These are phyloP conservation scores for Acrocephalus arundinaceus DNA, from an alignment of 2,113 vertebrate species.

Conservation along the genomic window DNA sequence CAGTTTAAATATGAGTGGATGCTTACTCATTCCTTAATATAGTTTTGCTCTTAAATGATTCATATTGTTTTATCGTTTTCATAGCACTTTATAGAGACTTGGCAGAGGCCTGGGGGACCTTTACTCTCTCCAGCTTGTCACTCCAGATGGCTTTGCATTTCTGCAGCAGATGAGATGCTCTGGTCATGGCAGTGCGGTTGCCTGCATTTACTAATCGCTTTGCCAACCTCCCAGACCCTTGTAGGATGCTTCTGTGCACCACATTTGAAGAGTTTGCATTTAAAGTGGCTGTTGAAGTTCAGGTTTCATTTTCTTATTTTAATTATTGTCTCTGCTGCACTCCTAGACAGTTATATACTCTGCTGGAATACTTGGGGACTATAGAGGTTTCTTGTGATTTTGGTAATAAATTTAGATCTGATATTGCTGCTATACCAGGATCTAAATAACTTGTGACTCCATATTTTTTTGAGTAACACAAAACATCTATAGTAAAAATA, in stretches of 20 bases:
- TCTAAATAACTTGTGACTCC: neutral
- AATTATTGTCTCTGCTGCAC: neutral
- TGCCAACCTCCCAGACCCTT: neutral
- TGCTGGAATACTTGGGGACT: neutral
- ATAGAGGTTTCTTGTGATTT: neutral
- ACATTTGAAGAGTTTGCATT: conserved; percentile 15
- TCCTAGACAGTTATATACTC: neutral
- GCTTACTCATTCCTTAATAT: conserved; percentile 26
- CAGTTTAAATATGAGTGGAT: neutral
- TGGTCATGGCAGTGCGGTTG: conserved; percentile 18
- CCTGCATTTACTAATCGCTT: neutral
- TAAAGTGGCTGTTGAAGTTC: conserved; percentile 38
- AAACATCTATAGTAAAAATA: neutral
- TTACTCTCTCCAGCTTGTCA: conserved; percentile 36
- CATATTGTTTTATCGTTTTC: neutral
- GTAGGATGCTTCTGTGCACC: conserved; percentile 7
- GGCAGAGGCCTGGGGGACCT: conserved; percentile 42
- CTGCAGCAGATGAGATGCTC: conserved; percentile 13
- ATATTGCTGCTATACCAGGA: neutral
- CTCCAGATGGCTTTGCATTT: conserved; percentile 60
- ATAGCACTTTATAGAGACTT: neutral
- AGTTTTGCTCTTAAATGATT: conserved; percentile 55
- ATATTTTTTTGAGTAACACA: neutral
- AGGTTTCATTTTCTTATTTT: conserved; percentile 32
- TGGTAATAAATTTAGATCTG: neutral